Base-by-base conservation (phyloP, 2,888 invertebrate genomes). In the Hyposoter dolosus region DNA sequence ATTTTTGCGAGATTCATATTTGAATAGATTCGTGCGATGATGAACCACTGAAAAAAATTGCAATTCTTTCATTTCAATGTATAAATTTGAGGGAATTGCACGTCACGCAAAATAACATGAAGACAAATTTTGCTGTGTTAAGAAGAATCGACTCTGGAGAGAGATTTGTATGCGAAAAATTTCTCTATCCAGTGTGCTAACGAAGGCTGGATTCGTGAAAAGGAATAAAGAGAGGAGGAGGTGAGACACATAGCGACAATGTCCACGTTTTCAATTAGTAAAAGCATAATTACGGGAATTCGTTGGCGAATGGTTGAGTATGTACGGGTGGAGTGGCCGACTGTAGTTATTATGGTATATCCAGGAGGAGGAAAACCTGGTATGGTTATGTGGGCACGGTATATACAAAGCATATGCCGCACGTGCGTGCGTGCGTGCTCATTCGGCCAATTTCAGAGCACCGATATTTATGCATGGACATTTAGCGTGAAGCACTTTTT, bases 221-320 rank as follows among this genome's bases (percentile, higher is more conserved):
- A 75, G 63, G 75, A 79, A 78, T 77, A 84, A 69, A 76, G 78
- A 50, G 76, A 74, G 43, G 75, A 35, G 35, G 80, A 78, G 83
- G 66, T 56, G 56, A 56, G 80, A 77, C 81, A 84, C 86, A 83
- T 53, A 43, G 76, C 80, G 77, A 28, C 45, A 66, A 23, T 60
- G 79, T 83, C 89, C 89, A 90, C 90, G 90, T 91, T 91, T 91
- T 91, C 90, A 92, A 92, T 92, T 91, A n/a, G n/a, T n/a, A 92
- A 91, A 91, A 90, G 89, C 89, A 92, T 92, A 92, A 92, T 92
- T 92, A 91, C 92, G 89, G 66, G 68, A 91, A 91, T 91, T 92
- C 90, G 91, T 90, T 90, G 90, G 89, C 80, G 80, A 35, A 72
- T 85, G 43, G 75, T 66, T 65, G 60, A 71, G 76, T 35, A 66